Evolutionary conservation across 2,797 vertebrate species (phyloP), one percentile per base, ranked within the genome.

Genomic region (Parambassis ranga): DNA sequence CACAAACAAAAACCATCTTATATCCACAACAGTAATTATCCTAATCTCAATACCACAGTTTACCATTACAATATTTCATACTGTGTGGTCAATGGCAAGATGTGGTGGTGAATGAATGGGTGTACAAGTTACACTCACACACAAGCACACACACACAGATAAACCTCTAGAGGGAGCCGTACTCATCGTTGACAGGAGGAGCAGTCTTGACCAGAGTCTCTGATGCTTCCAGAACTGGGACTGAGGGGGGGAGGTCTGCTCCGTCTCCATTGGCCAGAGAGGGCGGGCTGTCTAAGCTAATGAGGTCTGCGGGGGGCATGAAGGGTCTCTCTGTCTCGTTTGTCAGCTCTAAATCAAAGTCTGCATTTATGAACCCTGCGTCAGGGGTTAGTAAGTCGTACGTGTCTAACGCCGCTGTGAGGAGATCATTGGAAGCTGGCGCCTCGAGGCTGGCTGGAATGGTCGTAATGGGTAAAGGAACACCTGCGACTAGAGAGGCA

Each of bases 171-270:
- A 94, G 93, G 89, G 82, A 91, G 93, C 91, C 96, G 91, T 99
- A 98, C 97, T 99, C 95, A 93, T 95, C 94, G 93, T 96, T 94
- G 84, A 93, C 93, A 81, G 95, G 92, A 75, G 93, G 92, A 87
- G 94, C 94, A 82, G 93, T 93, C 90, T 95, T 90, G 72, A 93
- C 93, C 92, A 95, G 92, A 91, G 93, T 94, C 85, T 94, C 94
- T 94, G 96, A 95, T 82, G 95, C 94, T 93, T 98, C 96, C 94
- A 95, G 93, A 83, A 94, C 94, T 93, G 94, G 93, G 92, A 93
- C 94, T 89, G 95, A 91, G 79, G 91, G 94, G 94, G 94, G 94
- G 93, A 94, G 93, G 93, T 88, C 93, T 91, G 93, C 94, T 92
- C 93, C 95, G 59, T 97, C 94, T 94, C 97, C 96, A 91, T 95